Base-by-base conservation (phyloP, 1,140 invertebrate genomes). In the Drosophila paulistorum region DNA sequence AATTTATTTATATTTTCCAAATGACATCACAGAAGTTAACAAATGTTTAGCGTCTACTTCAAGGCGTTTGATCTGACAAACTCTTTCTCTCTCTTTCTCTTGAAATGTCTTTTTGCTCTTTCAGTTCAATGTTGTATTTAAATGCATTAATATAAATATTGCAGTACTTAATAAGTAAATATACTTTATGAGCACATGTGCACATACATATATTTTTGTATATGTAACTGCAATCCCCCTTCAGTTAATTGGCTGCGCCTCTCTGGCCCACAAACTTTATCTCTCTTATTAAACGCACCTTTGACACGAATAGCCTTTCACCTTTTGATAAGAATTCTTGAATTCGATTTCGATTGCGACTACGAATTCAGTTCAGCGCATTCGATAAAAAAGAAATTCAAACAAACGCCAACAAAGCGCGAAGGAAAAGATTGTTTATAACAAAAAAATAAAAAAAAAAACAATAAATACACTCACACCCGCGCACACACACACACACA, bases 271-370 rank as follows among this genome's bases (percentile, higher is more conserved):
- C 35, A 10, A 9, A 7, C 35, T 37, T 42, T 42, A 48, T 48
- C 45, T 48, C 45, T 20, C 45, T 17, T 13, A 20, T 37, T 59
- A 5, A 14, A 17, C 30, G 9, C 33, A 59, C 57, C 57, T 59
- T 59, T 37, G 57, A 33, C 51, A 69, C 51, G 11, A 48, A 13
- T 1, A 26, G 11, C 20, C 20, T 26, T 61, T 13, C 41, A 45
- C 61, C 45, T 64, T 30, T 33, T 30, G 33, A 66, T 51, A 65
- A 45, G 35, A 20, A 62, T 23, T 51, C 42, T 51, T 6, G 42
- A 45, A n/a, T 37, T 9, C 35, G 35, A 37, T 11, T 37, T 9
- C 35, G 35, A 37, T 11, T 37, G 35, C 35, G 35, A 37, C 35
- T 37, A 11, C 9, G 35, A 42, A 13, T 45, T 23, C 17, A 4